These are phyloP conservation scores for Oncorhynchus clarkii DNA, from an alignment of 2,113 vertebrate species.

Conservation along the genomic window DNA sequence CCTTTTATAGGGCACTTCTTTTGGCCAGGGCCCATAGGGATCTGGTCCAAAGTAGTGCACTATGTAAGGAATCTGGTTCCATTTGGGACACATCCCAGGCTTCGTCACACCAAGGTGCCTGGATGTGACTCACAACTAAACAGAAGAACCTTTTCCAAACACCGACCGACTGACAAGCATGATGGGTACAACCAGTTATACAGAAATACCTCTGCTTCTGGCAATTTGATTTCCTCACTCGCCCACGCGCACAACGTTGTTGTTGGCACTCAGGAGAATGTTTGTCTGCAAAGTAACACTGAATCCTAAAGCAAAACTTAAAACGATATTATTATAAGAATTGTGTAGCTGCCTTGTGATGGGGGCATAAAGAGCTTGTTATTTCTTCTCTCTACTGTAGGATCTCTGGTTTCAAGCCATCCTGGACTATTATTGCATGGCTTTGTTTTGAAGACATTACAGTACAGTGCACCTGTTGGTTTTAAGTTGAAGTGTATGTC, in stretches of 20 bases:
- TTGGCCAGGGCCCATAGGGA: too few relatives aligned
- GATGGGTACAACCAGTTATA: neutral
- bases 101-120: constrained; percentile 3
- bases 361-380: neutral
- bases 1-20: too few relatives aligned
- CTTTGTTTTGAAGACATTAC: neutral
- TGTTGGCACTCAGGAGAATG: neutral
- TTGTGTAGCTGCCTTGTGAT: neutral
- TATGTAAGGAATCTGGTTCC: too few relatives aligned
- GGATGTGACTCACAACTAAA: constrained; percentile 37
- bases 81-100: neutral
- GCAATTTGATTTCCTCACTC: neutral
- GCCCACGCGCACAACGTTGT: neutral
- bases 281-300: neutral
- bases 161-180: neutral
- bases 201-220: neutral
- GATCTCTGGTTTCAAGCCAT: neutral
- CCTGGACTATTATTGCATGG: neutral
- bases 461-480: neutral
- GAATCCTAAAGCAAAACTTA: neutral
- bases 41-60: too few relatives aligned
- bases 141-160: constrained; percentile 28
- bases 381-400: neutral
- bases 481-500: neutral
- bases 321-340: neutral